Evolutionary conservation across 2,797 vertebrate species (phyloP).

Genomic region (Arctocebus calabarensis): DNA sequence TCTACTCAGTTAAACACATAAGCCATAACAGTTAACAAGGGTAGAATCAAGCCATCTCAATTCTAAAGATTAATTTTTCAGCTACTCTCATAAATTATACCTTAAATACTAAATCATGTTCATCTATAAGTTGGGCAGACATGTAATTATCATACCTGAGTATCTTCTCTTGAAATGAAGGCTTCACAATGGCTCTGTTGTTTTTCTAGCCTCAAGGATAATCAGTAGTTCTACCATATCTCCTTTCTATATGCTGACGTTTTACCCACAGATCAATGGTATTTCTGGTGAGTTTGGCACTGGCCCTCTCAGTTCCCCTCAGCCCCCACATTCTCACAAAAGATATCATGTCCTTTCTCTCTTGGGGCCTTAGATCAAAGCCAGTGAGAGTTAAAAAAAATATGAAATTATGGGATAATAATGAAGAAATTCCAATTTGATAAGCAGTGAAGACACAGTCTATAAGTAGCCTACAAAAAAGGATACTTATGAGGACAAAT

Average conservation of each 20-base stretch:
- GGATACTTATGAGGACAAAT: background rate
- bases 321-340: background rate
- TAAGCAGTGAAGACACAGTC: background rate
- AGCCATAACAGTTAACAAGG: background rate
- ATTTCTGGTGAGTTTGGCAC: constrained; percentile 13
- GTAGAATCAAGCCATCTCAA: constrained; percentile 20
- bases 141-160: background rate
- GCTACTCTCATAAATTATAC: constrained; percentile 3
- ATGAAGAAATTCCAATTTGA: constrained; percentile 35
- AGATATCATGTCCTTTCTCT: constrained; percentile 7
- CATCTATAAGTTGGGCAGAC: background rate
- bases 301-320: background rate
- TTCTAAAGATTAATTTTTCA: constrained; percentile 2
- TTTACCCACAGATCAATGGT: constrained; percentile 14
- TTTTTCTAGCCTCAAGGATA: background rate
- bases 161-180: constrained; percentile 28
- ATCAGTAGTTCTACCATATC: background rate
- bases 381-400: background rate
- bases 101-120: constrained; percentile 20
- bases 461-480: background rate
- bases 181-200: background rate
- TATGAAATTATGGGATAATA: constrained; percentile 2
- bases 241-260: background rate
- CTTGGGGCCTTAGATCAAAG: background rate
- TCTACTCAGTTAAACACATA: constrained; percentile 33